Base-by-base conservation (phyloP, 2,888 invertebrate genomes). In the Drosophila austrosaltans region DNA sequence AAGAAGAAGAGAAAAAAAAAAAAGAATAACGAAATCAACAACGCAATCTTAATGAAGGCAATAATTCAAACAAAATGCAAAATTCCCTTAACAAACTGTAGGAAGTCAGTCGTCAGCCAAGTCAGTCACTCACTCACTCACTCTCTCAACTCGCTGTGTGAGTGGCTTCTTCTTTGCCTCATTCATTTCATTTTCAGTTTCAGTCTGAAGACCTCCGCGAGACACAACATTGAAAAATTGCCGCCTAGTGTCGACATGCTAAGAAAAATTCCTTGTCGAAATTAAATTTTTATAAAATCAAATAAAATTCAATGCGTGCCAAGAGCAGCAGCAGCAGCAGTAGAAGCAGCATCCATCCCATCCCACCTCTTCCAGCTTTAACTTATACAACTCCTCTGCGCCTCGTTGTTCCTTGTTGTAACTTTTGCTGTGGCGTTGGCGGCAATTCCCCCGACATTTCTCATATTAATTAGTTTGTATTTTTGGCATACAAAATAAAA, bases 41-140 rank as follows among this genome's bases (percentile, higher is more conserved):
- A 87, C 89, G 80, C 87, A 89, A 87, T 89, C 86, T 86, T 86
- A 86, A 86, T 86, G 86, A 86, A 84, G 86, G 86, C 86, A 86
- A 89, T 86, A 86, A 86, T 86, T 86, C 88, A 86, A 89, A 84
- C 70, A 81, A 89, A 86, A 86, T 86, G 86, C 86, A 82, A 86
- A 86, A 86, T 88, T 88, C 86, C 77, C 87, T 75, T 70, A 76
- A 76, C 84, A 82, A 82, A 82, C 72, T 78, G 82, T 76, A 78
- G 78, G 75, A 80, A 84, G 83, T 79, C 76, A 76, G 36, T 75
- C 48, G 72, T 67, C 72, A 76, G 69, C 64, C 68, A 66, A 62
- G 71, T 63, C 76, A 75, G 54, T 72, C 77, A 82, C 62, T 71
- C 82, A 72, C 53, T 72, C 67, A 44, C 53, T 63, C 76, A 42